Evolutionary conservation across 1,140 invertebrate species (phyloP).

Genomic region (Ceratoteleas bidentatus): DNA sequence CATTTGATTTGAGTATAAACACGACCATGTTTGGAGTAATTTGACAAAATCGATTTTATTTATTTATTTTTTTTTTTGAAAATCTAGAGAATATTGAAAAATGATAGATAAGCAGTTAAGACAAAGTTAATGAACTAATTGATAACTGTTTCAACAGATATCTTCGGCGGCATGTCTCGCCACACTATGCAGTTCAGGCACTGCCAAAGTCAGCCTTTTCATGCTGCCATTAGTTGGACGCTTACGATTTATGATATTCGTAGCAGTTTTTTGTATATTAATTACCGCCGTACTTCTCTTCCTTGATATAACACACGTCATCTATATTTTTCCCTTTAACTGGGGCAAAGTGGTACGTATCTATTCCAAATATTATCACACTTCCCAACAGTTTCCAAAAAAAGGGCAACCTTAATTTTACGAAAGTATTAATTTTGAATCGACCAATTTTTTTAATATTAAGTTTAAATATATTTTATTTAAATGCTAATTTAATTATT

Average conservation of each 20-base stretch:
- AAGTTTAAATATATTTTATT: too few relatives aligned
- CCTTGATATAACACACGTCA: slow-evolving; percentile 91
- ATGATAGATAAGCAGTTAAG: too few relatives aligned
- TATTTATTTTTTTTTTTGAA: too few relatives aligned
- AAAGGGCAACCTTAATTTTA: not conserved
- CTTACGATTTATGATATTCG: slow-evolving; percentile 88
- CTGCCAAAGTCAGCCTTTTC: slow-evolving; percentile 88
- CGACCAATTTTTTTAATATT: too few relatives aligned
- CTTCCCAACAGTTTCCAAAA: not conserved
- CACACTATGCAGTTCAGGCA: slow-evolving; percentile 88
- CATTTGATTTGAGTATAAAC: too few relatives aligned
- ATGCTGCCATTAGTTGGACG: slow-evolving; percentile 87
- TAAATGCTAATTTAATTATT: too few relatives aligned
- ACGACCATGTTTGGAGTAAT: too few relatives aligned
- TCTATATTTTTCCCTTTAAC: slow-evolving; percentile 90
- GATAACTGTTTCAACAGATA: slow-evolving; percentile 85
- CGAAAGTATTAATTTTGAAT: too few relatives aligned
- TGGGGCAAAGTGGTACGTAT: slow-evolving; percentile 90
- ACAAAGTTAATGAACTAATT: too few relatives aligned
- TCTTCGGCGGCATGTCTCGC: slow-evolving; percentile 88
- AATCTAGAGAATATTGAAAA: too few relatives aligned
- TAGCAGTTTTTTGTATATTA: slow-evolving; percentile 90
- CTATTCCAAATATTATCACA: not conserved
- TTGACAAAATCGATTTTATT: too few relatives aligned
- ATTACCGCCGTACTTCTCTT: slow-evolving; percentile 90